Evolutionary conservation across 2,888 invertebrate genomes (phyloP), one percentile per base, ranked within the genome.

Genomic region (Apodemia hepburni): DNA sequence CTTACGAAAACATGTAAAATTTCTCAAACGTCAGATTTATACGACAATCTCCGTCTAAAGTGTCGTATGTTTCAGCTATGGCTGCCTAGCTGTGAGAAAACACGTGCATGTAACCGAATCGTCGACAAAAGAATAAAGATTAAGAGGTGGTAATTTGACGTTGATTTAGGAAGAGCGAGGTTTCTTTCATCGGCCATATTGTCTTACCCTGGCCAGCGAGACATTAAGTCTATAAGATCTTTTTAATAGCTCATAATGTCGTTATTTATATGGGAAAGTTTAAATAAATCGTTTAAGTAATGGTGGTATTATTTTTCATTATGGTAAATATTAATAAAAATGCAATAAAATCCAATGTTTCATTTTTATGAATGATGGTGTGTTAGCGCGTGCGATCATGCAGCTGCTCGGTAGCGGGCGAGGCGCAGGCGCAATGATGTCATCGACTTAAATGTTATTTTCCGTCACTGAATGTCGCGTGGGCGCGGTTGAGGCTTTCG

Each of bases 141-240:
- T 88, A 84, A 22, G 85, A 87, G 84, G 85, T 88, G 87, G 87
- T 89, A 89, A 89, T 91, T 88, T 89, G 90, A 90, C 90, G 75
- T 89, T 90, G 90, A 90, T 89, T 87, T 89, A 90, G 81, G 81
- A 80, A 82, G 81, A 82, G 77, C 75, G 72, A 74, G 73, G 68
- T 70, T 70, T 78, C 84, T 86, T 82, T 87, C 85, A 86, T 84
- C 79, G 79, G 70, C 66, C 70, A 79, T 82, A 84, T 87, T 84
- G 86, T 86, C 85, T 88, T 87, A 85, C 87, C 73, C 72, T 72
- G 71, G 67, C 65, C 71, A 72, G 74, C 72, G 74, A 75, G 73
- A 66, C 75, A 79, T 79, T 84, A 82, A 82, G 82, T 85, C 81
- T 81, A 73, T 70, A 71, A 69, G 69, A 71, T 70, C 67, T 71